Conservation (phyloP, 2,888 invertebrate species). For the Dryobotodes eremita region DNA sequence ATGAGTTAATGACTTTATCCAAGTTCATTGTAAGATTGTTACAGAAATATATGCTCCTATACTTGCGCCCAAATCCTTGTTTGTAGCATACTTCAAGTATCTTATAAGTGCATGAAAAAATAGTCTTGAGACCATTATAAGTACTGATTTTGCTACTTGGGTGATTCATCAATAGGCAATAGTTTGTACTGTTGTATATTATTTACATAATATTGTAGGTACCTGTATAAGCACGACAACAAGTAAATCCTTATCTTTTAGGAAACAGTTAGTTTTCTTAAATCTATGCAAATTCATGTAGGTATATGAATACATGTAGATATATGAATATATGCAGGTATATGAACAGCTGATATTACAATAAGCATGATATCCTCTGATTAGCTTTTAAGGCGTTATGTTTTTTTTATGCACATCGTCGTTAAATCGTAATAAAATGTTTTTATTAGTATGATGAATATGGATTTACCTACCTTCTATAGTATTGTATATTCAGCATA, state of each 20-base stretch:
- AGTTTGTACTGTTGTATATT: too few species aligned
- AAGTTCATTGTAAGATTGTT: too few species aligned
- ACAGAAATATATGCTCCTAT: too few species aligned
- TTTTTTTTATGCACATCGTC: slow-evolving; percentile 29
- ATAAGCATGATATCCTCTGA: not conserved
- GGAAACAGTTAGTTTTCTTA: not conserved
- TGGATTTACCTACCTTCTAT: not conserved
- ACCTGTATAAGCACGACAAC: not conserved
- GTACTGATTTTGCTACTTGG: too few species aligned
- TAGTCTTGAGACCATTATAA: too few species aligned
- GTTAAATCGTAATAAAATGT: not conserved
- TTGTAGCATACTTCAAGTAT: too few species aligned
- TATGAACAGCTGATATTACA: slow-evolving; percentile 2
- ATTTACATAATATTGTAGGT: too few species aligned
- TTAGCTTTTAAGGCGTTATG: slow-evolving; percentile 17
- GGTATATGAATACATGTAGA: too few species aligned
- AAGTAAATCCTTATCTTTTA: not conserved
- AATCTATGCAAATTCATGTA: not conserved
- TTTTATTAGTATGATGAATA: slow-evolving; percentile 3
- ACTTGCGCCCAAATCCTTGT: too few species aligned
- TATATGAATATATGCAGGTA: slow-evolving; percentile 3
- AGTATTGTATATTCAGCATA: not conserved
- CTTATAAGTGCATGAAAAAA: too few species aligned
- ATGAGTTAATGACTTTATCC: too few species aligned
- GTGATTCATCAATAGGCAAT: not conserved